A percentile compares a stretch with the other conserved stretches of the same genome.
phyloP scores from a whole-genome alignment of 2,888 invertebrate species.

The Chymomyza procnemis region DNA sequence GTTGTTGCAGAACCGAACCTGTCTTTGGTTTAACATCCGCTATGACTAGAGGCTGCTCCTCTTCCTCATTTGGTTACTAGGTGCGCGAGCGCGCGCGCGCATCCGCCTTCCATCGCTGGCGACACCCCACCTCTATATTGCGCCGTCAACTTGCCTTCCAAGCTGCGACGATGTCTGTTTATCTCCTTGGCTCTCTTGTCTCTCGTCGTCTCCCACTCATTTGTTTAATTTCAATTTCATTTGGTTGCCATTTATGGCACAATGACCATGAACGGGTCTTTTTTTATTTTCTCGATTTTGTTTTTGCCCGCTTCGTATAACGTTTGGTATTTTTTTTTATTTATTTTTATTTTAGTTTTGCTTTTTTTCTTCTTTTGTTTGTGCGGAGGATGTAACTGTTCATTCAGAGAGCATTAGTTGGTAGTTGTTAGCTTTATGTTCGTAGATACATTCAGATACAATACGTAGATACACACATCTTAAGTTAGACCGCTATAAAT shows the following conservation, averaged over 20 bases:
- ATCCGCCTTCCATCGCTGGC: conserved; percentile 54
- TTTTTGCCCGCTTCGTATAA: conserved; percentile 1
- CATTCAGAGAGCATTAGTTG: conserved; percentile 18
- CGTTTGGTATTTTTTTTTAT: conserved; percentile 5
- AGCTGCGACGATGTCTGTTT: conserved; percentile 20
- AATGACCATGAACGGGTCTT: conserved; percentile 72
- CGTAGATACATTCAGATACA: not conserved
- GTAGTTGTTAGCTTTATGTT: not conserved
- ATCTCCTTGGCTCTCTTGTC: conserved; percentile 53
- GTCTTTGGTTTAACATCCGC: conserved; percentile 57
- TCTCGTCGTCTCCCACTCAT: conserved; percentile 60
- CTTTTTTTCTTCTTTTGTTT: conserved; percentile 19
- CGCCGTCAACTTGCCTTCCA: conserved; percentile 37
- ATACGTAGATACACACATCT: not conserved
- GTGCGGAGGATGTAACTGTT: conserved; percentile 70
- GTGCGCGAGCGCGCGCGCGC: conserved; percentile 57
- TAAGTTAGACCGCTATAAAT: not conserved
- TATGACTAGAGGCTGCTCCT: conserved; percentile 46
- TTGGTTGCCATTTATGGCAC: conserved; percentile 75
- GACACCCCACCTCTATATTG: conserved; percentile 19
- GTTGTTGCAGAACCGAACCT: conserved; percentile 30
- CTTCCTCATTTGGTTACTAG: conserved; percentile 68
- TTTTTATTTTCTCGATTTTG: conserved; percentile 40
- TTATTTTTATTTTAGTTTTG: conserved; percentile 23
- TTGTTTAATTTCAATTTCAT: conserved; percentile 74